Percentiles rank a stretch among this genome's conserved stretches.
phyloP scores from a whole-genome alignment of 2,113 vertebrate genomes.

The Pelobates fuscus region DNA sequence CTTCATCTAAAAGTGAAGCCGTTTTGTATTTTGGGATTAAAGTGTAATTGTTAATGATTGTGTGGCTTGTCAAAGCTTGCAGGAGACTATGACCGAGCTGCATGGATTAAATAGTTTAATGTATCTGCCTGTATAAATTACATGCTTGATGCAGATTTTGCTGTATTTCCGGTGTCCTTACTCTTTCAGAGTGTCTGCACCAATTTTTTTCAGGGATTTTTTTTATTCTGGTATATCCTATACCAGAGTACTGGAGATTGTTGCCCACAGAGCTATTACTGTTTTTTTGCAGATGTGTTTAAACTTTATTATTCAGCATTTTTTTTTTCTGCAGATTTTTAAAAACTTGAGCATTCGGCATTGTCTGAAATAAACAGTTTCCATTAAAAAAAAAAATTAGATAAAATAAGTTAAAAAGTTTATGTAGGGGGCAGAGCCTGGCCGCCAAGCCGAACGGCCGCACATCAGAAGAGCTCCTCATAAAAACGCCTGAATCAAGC shows the following conservation, averaged over 20 bases:
- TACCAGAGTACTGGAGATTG: neutral
- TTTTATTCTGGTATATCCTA: neutral
- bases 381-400: too few relatives aligned
- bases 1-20: conserved; percentile 70
- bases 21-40: conserved; percentile 82
- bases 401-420: too few relatives aligned
- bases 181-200: neutral
- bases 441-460: too few relatives aligned
- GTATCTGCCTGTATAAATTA: neutral
- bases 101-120: neutral
- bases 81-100: neutral
- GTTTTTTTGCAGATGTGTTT: neutral
- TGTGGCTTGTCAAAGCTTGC: conserved; percentile 63
- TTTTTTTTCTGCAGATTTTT: too few relatives aligned
- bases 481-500: too few relatives aligned
- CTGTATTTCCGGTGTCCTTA: neutral
- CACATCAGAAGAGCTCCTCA: too few relatives aligned
- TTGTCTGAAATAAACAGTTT: neutral
- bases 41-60: conserved; percentile 74
- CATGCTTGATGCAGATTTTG: neutral
- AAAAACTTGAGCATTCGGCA: neutral
- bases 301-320: too few relatives aligned
- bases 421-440: too few relatives aligned
- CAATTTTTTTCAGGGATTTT: neutral
- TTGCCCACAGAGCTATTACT: neutral